phyloP scores from a whole-genome alignment of 2,113 vertebrate species.

The Mellivora capensis region DNA sequence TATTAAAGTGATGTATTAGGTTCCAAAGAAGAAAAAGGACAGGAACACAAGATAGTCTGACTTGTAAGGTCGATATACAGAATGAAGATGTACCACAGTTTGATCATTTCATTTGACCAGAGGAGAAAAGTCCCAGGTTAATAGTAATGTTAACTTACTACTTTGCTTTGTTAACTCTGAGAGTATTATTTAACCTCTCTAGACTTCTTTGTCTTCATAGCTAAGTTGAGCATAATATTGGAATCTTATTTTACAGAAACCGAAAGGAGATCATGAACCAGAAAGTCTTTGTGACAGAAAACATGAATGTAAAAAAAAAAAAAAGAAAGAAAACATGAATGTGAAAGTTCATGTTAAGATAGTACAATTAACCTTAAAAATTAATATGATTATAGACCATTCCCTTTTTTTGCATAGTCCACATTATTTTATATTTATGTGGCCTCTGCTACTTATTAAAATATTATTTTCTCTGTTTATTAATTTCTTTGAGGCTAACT shows the following conservation, averaged over 20 bases:
- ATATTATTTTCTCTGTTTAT: constrained; percentile 1
- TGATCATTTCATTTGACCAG: background rate
- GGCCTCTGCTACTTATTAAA: background rate
- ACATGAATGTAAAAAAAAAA: background rate
- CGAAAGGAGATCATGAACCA: background rate
- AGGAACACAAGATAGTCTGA: background rate
- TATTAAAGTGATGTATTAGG: background rate
- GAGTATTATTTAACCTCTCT: background rate
- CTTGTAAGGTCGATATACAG: background rate
- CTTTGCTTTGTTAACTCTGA: background rate
- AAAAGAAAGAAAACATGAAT: background rate
- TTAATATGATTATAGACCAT: background rate
- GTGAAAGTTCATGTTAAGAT: background rate
- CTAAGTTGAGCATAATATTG: background rate
- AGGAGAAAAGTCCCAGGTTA: background rate
- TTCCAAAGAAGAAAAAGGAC: background rate
- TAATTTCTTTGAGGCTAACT: constrained; percentile 18
- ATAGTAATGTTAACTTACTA: background rate
- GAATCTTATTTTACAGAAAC: background rate
- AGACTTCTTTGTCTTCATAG: background rate
- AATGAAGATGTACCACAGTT: background rate
- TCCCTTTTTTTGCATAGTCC: background rate
- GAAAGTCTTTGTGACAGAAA: constrained; percentile 17
- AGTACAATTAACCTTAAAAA: background rate
- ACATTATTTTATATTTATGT: background rate